Percentiles rank a stretch among this genome's conserved stretches.
These are phyloP conservation scores for Scylla paramamosain DNA, from an alignment of 1,140 invertebrate genomes.

Conservation along the genomic window DNA sequence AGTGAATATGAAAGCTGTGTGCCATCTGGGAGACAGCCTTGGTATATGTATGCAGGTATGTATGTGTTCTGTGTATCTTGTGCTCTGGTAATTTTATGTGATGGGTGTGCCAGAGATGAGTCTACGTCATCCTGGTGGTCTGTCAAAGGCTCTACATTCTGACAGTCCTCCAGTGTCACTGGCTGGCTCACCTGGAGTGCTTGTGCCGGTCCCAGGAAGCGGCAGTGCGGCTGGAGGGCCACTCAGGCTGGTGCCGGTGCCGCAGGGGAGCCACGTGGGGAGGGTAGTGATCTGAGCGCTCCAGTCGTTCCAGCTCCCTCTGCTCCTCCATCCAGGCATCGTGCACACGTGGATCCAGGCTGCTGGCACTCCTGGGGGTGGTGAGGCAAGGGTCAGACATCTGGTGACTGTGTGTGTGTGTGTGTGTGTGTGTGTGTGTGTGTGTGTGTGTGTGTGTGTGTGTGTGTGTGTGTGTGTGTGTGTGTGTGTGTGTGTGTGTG, in stretches of 20 bases:
- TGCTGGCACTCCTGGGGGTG: slow-evolving; percentile 41
- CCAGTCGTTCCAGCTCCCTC: slow-evolving; percentile 56
- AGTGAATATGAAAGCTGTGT: neutral
- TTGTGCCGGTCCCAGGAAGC: slow-evolving; percentile 65
- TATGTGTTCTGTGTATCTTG: neutral
- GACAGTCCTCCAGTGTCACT: neutral
- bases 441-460: too few species aligned
- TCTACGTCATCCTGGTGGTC: too few species aligned
- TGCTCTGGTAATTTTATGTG: neutral
- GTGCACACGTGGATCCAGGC: slow-evolving; percentile 62
- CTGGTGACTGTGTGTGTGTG: too few species aligned
- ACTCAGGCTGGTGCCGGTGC: slow-evolving; percentile 62
- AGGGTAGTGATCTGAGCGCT: slow-evolving; percentile 49
- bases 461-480: too few species aligned
- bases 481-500: too few species aligned
- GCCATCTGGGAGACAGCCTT: too few species aligned
- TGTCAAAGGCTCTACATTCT: too few species aligned
- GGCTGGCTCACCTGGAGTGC: slow-evolving; percentile 43
- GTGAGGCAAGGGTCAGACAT: neutral
- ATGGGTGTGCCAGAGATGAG: too few species aligned
- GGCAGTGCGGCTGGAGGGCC: slow-evolving; percentile 28
- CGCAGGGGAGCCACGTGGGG: slow-evolving; percentile 46
- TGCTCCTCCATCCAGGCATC: slow-evolving; percentile 66
- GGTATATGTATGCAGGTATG: neutral
- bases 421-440: too few species aligned